These are phyloP conservation scores for Papilio xuthus DNA, from an alignment of 1,140 invertebrate species.

Conservation along the genomic window DNA sequence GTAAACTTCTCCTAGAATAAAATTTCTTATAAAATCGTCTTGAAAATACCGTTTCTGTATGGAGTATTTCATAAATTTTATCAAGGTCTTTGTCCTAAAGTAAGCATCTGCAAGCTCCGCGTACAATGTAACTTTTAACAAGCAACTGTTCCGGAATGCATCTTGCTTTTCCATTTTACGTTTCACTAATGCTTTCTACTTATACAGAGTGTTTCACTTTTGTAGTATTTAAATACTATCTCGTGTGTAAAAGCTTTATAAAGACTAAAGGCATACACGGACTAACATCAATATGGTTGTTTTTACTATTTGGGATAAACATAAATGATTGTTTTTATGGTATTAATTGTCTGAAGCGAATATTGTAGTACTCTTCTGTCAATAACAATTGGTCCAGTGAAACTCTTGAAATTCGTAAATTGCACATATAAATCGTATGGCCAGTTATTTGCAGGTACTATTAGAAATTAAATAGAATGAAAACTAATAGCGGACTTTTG, in stretches of 20 bases:
- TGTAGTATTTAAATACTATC: neutral
- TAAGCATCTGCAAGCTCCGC: neutral
- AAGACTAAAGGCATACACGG: neutral
- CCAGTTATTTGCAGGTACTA: neutral
- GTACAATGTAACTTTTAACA: neutral
- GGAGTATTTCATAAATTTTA: neutral
- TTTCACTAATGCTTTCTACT: neutral
- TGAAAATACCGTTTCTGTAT: neutral
- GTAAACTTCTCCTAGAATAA: neutral
- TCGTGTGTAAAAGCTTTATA: neutral
- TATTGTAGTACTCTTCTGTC: no score
- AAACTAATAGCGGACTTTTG: neutral
- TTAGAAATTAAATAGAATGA: no score
- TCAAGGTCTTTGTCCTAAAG: neutral
- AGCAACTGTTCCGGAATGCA: neutral
- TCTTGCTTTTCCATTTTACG: neutral
- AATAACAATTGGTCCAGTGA: no score
- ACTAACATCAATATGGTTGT: no score
- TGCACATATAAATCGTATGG: no score
- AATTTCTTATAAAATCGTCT: neutral
- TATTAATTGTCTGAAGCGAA: no score
- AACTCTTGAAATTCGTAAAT: no score
- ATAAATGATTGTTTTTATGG: no score
- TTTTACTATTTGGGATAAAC: no score
- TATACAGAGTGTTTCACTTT: neutral